These are phyloP conservation scores for Hanleya hanleyi DNA, from an alignment of 2,888 invertebrate genomes.

Conservation along the genomic window DNA sequence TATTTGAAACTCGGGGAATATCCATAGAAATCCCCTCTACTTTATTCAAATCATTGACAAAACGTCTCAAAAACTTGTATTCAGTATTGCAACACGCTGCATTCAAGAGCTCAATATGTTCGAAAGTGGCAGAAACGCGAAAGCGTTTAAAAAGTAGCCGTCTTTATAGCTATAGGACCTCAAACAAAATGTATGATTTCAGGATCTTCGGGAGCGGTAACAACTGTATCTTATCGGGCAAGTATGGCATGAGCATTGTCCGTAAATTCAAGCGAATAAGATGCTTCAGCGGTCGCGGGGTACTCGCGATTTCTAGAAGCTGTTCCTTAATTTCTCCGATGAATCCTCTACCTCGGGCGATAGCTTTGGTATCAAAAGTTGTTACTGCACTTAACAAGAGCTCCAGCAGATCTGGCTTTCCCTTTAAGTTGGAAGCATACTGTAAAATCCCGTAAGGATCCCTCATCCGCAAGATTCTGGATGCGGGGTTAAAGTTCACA, in stretches of 20 bases:
- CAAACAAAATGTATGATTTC: slow-evolving; percentile 52
- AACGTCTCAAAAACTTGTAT: too few species aligned
- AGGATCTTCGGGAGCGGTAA: slow-evolving; percentile 56
- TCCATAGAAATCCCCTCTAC: too few species aligned
- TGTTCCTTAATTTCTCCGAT: slow-evolving; percentile 80
- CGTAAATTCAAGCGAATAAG: slow-evolving; percentile 42
- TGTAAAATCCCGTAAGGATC: slow-evolving; percentile 89
- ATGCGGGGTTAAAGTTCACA: slow-evolving; percentile 68
- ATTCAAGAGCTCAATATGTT: too few species aligned
- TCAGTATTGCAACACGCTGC: too few species aligned
- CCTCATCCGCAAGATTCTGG: slow-evolving; percentile 74
- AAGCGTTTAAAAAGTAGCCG: too few species aligned
- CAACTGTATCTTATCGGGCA: slow-evolving; percentile 40
- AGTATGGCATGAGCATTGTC: slow-evolving; percentile 28
- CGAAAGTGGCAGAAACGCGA: too few species aligned
- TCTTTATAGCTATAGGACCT: slow-evolving; percentile 22
- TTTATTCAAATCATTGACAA: too few species aligned
- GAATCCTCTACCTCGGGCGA: slow-evolving; percentile 81
- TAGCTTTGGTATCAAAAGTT: slow-evolving; percentile 86
- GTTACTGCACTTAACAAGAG: slow-evolving; percentile 84
- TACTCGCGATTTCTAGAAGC: slow-evolving; percentile 76
- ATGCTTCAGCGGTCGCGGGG: slow-evolving; percentile 54
- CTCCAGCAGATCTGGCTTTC: slow-evolving; percentile 77
- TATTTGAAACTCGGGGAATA: too few species aligned
- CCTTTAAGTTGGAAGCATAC: slow-evolving; percentile 81